Percentiles rank a stretch among this genome's conserved stretches.
Evolutionary conservation across 2,888 invertebrate genomes (phyloP).

Genomic region (Agrilus mali): DNA sequence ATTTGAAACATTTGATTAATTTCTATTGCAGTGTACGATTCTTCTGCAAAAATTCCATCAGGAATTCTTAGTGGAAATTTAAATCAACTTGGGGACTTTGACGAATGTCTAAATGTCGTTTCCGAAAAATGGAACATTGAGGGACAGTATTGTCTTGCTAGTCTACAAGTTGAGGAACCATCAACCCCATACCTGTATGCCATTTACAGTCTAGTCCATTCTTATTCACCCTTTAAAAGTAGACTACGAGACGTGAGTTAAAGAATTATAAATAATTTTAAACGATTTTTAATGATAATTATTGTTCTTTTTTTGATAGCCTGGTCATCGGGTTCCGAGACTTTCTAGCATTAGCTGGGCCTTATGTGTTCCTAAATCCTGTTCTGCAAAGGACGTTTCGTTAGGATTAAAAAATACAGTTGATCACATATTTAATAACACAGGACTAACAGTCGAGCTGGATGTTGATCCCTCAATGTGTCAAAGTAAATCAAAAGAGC

Average conservation of each 20-base stretch:
- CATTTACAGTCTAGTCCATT: slow-evolving; percentile 41
- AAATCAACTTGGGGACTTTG: slow-evolving; percentile 34
- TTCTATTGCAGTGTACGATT: slow-evolving; percentile 31
- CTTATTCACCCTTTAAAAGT: slow-evolving; percentile 51
- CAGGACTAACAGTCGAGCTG: slow-evolving; percentile 43
- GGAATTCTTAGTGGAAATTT: slow-evolving; percentile 33
- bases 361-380: slow-evolving; percentile 51
- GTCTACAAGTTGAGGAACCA: slow-evolving; percentile 42
- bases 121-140: slow-evolving; percentile 28
- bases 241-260: slow-evolving; percentile 53
- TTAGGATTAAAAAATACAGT: slow-evolving; percentile 39
- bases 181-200: slow-evolving; percentile 37
- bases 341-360: slow-evolving; percentile 57
- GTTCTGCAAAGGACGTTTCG: slow-evolving; percentile 45
- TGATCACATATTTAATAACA: slow-evolving; percentile 36
- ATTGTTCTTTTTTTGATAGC: slow-evolving; percentile 38
- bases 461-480: slow-evolving; percentile 51
- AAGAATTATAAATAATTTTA: too few relatives aligned
- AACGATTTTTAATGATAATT: background rate
- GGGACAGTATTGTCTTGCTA: slow-evolving; percentile 54
- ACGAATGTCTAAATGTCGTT: slow-evolving; percentile 26
- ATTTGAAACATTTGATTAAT: background rate
- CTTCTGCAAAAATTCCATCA: slow-evolving; percentile 32
- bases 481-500: slow-evolving; percentile 28
- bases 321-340: slow-evolving; percentile 56